Base-by-base conservation (phyloP, 2,797 vertebrate genomes). In the Tamandua tetradactyla region DNA sequence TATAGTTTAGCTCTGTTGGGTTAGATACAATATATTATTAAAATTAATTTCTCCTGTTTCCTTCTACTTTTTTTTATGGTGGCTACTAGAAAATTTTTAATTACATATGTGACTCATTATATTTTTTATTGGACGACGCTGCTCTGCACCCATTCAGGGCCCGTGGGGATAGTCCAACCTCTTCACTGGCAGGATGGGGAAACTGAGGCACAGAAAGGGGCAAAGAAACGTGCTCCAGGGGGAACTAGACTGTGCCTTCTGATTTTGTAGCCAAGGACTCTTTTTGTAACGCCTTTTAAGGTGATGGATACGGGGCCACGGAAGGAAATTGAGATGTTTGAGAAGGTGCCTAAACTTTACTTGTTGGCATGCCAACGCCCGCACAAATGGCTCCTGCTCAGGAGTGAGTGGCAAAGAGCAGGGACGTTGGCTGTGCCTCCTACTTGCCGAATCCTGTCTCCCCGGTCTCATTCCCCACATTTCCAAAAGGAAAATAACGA, bases 221-320 rank as follows among this genome's bases (percentile, higher is more conserved):
- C 55, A 47, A 40, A 78, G 80, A 78, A 76, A 2, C 27, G n/a
- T 5, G 84, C 4, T 61, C 0, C 0, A 64, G 23, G 13, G 35
- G 52, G 18, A 55, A 5, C 10, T 30, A 20, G 49, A 62, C 27
- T 37, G 20, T 5, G 40, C 42, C 40, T 93, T 93, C 72, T 22
- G 52, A 52, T 90, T 94, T 76, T 17, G 64, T 72, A 49, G n/a
- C 55, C 49, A 37, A 52, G 78, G 69, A 40, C 11, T 57, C 86
- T 91, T 92, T 83, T 5, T 3, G 30, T 74, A 61, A 79, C 12
- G 32, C 93, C 96, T 96, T 95, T 96, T 95, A 97, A 89, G 93
- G 95, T 82, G 61, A 64, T 74, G 49, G 61, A 27, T 91, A 17
- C 86, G 91, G 94, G 71, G 75, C n/a, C 1, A 2, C 55, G 40